Base-by-base conservation (phyloP, 2,113 vertebrate species). In the Scomber scombrus region DNA sequence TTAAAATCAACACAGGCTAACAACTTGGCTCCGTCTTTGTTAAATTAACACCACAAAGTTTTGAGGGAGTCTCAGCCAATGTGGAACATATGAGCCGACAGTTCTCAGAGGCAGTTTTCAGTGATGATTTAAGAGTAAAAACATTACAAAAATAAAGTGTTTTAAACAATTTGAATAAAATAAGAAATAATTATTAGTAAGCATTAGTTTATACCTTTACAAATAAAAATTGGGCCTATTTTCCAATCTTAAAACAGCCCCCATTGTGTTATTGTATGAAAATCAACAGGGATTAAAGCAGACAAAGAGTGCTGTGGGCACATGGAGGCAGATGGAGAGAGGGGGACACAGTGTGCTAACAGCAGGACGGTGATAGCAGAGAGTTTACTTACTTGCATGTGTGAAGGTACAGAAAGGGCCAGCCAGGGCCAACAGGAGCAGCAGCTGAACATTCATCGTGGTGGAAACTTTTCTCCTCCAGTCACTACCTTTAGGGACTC, bases 331-430 rank as follows among this genome's bases (percentile, higher is more conserved):
- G 81, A 81, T 57, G 56, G 18, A 62, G 69, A 54, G 46, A 71
- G 75, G 77, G 34, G 82, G 85, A 92, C 86, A 85, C 61, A 26
- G 90, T 85, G 89, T 89, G 86, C 88, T 82, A 78, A 85, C 57
- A 66, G 68, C 64, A 71, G 75, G 75, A 82, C 67, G 13, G 51
- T 62, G 61, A 87, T 51, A 70, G 50, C 19, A 49, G 52, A 83
- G 23, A 76, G 54, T 86, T 80, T 31, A 93, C 94, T 94, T 92
- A 95, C 94, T 91, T 89, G 93, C 89, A 81, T 61, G 77, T 69
- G 93, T 82, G 81, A 92, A 80, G 73, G 79, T 82, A 40, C 90
- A 90, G 88, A 94, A 86, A 14, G 89, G 83, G 51, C 88, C 93
- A 4, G 29, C 76, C 82, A 94, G 89, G 92, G 93, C 92, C 88